phyloP scores from a whole-genome alignment of 2,888 invertebrate species.

The Agriopis leucophaearia region DNA sequence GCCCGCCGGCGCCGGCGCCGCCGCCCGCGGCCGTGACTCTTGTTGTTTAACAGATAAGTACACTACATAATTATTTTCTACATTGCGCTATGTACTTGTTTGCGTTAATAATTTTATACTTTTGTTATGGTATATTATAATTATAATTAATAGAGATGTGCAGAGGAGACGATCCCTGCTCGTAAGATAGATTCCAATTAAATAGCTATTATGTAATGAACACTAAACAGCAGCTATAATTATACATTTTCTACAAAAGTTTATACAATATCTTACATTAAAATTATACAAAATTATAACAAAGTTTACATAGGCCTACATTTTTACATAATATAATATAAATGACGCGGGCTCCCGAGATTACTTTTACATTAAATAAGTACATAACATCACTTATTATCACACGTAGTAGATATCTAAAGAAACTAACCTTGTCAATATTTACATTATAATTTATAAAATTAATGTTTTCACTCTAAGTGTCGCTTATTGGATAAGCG shows the following conservation, averaged over 20 bases:
- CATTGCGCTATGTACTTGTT: conserved; percentile 63
- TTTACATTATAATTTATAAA: conserved; percentile 49
- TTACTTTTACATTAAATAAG: conserved; percentile 42
- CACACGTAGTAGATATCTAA: conserved; percentile 52
- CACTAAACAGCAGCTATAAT: conserved; percentile 56
- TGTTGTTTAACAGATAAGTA: conserved; percentile 74
- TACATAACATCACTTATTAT: conserved; percentile 55
- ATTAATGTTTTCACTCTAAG: conserved; percentile 67
- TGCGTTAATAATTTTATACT: conserved; percentile 70
- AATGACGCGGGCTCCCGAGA: conserved; percentile 52
- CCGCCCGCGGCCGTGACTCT: conserved; percentile 56
- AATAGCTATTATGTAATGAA: conserved; percentile 41
- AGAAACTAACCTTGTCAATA: conserved; percentile 57
- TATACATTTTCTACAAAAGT: conserved; percentile 68
- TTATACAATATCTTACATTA: conserved; percentile 52
- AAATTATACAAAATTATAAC: conserved; percentile 44
- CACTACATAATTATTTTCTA: conserved; percentile 68
- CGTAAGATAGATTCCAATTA: conserved; percentile 40
- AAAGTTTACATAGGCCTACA: conserved; percentile 54
- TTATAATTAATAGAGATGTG: conserved; percentile 53
- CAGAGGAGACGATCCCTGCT: conserved; percentile 8
- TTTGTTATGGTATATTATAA: conserved; percentile 60
- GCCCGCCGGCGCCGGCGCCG: conserved; percentile 29
- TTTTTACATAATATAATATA: conserved; percentile 39
- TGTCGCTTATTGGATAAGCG: conserved; percentile 71